Evolutionary conservation across 1,140 invertebrate species (phyloP), one percentile per base, ranked within the genome.

Genomic region (Calosoma granatense): DNA sequence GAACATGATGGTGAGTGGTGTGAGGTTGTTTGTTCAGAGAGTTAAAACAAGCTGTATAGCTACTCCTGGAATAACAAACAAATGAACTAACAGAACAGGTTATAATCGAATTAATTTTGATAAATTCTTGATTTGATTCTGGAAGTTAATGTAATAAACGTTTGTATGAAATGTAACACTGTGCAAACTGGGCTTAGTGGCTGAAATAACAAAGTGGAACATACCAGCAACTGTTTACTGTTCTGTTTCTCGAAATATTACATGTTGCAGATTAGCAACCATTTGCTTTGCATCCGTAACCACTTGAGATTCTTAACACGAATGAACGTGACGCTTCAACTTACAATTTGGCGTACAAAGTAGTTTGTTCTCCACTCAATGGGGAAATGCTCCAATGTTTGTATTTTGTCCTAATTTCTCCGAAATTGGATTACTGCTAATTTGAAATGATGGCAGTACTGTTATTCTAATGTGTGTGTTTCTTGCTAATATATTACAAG

Each of bases 21-120:
- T 36, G 26, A 36, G 26, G 26, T 9, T 36, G 26, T 36, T 36
- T 36, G 26, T n/a, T n/a, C n/a, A n/a, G n/a, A n/a, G n/a, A 36
- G 26, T 47, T 47, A 47, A n/a, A 47, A 47, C 6, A 47, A 47
- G 6, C 15, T 47, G 15, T 47, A 4, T 4, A n/a, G n/a, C n/a
- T n/a, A n/a, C n/a, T n/a, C n/a, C n/a, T n/a, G 9, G 17, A 17
- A 47, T 47, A 47, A 47, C 41, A 47, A 47, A 47, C 41, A 47
- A 47, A 47, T 17, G 15, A 47, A 47, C 9, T 17, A 11, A 47
- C 9, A 6, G 41, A 47, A 47, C 41, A 47, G 41, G 41, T 47
- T 47, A 47, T 47, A 47, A 47, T 47, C 41, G 41, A 47, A 47
- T 47, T 47, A 47, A 47, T 47, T 47, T 47, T 47, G 41, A 47